These are phyloP conservation scores for Melanaphis sacchari DNA, from an alignment of 1,140 invertebrate genomes.

Conservation along the genomic window DNA sequence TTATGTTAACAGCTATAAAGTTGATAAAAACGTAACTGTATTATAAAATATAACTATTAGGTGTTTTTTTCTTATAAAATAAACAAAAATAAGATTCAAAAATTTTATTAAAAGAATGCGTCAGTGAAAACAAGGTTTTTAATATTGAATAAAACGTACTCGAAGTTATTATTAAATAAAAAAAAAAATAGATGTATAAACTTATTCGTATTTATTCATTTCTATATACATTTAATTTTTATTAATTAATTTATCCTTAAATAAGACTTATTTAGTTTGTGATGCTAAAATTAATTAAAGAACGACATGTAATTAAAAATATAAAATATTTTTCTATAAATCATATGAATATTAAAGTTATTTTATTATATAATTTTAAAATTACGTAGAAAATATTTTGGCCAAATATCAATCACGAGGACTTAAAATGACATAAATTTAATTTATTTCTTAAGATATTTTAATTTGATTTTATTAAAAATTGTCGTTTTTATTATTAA, in stretches of 20 bases:
- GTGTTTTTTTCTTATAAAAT: neutral
- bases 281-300: neutral
- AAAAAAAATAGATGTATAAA: neutral
- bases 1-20: neutral
- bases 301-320: neutral
- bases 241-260: neutral
- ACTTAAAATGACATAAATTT: neutral
- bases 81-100: neutral
- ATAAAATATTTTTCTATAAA: neutral
- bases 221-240: neutral
- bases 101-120: neutral
- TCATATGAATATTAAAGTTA: neutral
- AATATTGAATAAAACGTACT: neutral
- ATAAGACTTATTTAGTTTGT: neutral
- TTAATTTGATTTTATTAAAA: neutral
- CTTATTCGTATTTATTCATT: neutral
- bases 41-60: neutral
- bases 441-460: slow-evolving; percentile 11
- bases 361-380: neutral
- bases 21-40: neutral
- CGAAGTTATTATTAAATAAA: neutral
- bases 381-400: neutral
- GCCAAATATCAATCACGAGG: neutral
- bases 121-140: neutral
- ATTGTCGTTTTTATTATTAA: neutral